Evolutionary conservation across 2,797 vertebrate species (phyloP).

Genomic region (Cichlasoma orientale): DNA sequence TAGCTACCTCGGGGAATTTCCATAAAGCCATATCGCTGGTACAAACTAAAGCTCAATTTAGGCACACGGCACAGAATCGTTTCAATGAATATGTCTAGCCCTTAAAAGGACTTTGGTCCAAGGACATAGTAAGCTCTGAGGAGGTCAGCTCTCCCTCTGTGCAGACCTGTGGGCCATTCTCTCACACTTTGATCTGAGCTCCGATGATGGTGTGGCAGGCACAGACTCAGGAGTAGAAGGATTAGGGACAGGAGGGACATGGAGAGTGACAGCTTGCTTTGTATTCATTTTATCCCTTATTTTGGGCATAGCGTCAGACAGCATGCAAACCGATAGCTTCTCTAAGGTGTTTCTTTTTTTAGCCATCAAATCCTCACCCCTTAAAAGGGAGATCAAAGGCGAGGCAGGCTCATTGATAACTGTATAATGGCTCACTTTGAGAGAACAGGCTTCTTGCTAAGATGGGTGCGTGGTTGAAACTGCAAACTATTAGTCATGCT

Average conservation of each 20-base stretch:
- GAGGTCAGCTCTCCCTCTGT: slow-evolving; percentile 68
- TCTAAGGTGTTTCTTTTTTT: slow-evolving; percentile 58
- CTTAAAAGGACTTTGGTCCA: slow-evolving; percentile 72
- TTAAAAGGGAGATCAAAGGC: slow-evolving; percentile 70
- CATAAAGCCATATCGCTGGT: slow-evolving; percentile 54
- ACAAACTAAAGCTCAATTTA: slow-evolving; percentile 52
- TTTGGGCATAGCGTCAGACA: slow-evolving; percentile 48
- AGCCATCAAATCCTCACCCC: slow-evolving; percentile 52
- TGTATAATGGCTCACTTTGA: slow-evolving; percentile 76
- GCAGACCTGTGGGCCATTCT: slow-evolving; percentile 64
- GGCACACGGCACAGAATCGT: slow-evolving; percentile 38
- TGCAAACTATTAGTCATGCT: slow-evolving; percentile 74
- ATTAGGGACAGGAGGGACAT: slow-evolving; percentile 71
- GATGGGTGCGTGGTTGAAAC: slow-evolving; percentile 67
- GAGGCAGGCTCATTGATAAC: slow-evolving; percentile 71
- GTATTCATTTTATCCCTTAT: slow-evolving; percentile 62
- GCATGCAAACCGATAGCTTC: slow-evolving; percentile 39
- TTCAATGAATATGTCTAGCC: slow-evolving; percentile 50
- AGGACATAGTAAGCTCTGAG: slow-evolving; percentile 71
- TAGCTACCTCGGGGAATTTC: slow-evolving; percentile 35
- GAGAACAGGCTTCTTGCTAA: slow-evolving; percentile 63
- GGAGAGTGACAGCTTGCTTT: slow-evolving; percentile 66
- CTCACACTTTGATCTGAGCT: slow-evolving; percentile 73
- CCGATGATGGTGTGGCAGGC: slow-evolving; percentile 58
- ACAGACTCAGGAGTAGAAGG: slow-evolving; percentile 70